These are phyloP conservation scores for Saguinus imperator DNA, from an alignment of 2,113 vertebrate genomes.

Conservation along the genomic window DNA sequence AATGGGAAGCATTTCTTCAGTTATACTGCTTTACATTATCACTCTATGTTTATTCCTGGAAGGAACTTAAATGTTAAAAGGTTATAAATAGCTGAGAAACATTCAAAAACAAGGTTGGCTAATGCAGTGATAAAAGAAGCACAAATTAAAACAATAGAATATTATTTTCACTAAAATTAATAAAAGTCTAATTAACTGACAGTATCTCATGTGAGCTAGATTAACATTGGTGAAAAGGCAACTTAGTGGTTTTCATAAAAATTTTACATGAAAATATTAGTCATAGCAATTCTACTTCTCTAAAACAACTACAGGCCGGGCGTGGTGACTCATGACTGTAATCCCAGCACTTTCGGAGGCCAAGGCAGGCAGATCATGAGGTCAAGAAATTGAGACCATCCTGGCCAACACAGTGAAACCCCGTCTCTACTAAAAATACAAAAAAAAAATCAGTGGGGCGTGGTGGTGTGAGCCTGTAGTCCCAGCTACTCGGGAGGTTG, in stretches of 20 bases:
- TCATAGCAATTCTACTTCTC: not conserved
- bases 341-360: no score
- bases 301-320: not conserved
- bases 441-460: no score
- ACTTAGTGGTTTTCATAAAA: not conserved
- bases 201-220: not conserved
- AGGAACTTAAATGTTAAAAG: conserved; percentile 65
- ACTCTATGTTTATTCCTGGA: conserved; percentile 37
- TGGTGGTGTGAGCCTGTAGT: no score
- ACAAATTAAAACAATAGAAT: not conserved
- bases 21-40: not conserved
- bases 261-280: not conserved
- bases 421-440: no score
- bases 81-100: conserved; percentile 45
- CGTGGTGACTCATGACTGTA: no score
- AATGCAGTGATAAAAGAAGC: not conserved
- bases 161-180: not conserved
- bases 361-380: no score
- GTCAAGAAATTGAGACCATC: no score
- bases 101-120: not conserved
- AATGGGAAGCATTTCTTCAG: conserved; percentile 25
- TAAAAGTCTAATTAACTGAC: not conserved
- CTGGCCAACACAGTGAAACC: no score
- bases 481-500: no score
- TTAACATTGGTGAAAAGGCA: not conserved